Conservation (phyloP, 2,888 invertebrate genomes). For the Drosophila rubida region DNA sequence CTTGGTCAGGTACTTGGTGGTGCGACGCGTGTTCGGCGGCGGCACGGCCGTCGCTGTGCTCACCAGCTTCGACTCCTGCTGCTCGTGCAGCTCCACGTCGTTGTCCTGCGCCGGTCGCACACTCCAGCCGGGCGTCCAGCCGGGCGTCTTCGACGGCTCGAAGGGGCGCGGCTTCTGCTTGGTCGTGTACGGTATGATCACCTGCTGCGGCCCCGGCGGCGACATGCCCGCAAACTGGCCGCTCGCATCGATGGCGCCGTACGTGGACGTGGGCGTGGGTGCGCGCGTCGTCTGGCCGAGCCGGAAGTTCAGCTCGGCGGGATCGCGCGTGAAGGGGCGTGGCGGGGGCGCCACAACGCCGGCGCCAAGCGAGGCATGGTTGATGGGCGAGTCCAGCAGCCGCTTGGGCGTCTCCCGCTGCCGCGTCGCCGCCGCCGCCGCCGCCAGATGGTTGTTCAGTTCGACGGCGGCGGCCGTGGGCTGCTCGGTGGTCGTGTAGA, state of each 20-base stretch:
- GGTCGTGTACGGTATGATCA: conserved; percentile 92
- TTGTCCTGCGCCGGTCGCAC: conserved; percentile 58
- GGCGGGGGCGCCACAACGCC: conserved; percentile 81
- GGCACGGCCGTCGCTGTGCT: conserved; percentile 78
- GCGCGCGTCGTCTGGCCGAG: conserved; percentile 52
- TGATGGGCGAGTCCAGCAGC: conserved; percentile 87
- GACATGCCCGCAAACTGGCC: conserved; percentile 82
- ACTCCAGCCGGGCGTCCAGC: conserved; percentile 70
- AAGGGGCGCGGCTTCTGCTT: conserved; percentile 87
- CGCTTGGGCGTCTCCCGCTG: conserved; percentile 83
- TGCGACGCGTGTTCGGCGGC: conserved; percentile 78
- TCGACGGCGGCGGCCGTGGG: conserved; percentile 47
- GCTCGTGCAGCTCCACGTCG: conserved; percentile 85
- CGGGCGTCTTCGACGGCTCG: conserved; percentile 75
- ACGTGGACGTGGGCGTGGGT: conserved; percentile 83
- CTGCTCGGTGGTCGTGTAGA: conserved; percentile 42
- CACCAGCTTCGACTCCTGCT: conserved; percentile 85
- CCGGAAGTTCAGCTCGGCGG: conserved; percentile 77
- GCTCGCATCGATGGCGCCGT: conserved; percentile 83
- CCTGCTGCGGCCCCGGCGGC: conserved; percentile 87
- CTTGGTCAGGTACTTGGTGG: conserved; percentile 82
- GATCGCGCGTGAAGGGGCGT: conserved; percentile 85
- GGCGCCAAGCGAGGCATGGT: conserved; percentile 19
- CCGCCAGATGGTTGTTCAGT: conserved; percentile 61
- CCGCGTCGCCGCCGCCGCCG: conserved; percentile 18